Evolutionary conservation across 2,888 invertebrate genomes (phyloP).

Genomic region (Thelaira solivaga): DNA sequence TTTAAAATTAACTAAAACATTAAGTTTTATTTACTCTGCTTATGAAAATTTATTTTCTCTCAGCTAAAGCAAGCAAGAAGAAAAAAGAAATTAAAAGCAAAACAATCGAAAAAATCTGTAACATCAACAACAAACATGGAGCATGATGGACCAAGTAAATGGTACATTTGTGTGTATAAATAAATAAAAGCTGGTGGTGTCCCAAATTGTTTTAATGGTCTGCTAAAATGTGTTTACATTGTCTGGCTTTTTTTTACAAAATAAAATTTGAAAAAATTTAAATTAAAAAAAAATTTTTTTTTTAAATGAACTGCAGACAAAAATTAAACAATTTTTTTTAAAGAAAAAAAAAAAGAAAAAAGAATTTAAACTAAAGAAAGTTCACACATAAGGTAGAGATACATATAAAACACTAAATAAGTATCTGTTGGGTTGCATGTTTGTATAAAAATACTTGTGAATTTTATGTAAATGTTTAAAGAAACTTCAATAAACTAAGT

Average conservation of each 20-base stretch:
- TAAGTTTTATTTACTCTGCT: slow-evolving; percentile 38
- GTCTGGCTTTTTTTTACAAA: not conserved
- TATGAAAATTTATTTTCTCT: not conserved
- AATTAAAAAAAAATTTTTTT: not conserved
- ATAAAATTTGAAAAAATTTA: not conserved
- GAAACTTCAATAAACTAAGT: slow-evolving; percentile 45
- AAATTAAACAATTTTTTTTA: slow-evolving; percentile 43
- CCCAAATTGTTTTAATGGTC: slow-evolving; percentile 71
- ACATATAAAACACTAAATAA: no score
- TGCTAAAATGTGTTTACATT: slow-evolving; percentile 72
- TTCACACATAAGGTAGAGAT: slow-evolving; percentile 28
- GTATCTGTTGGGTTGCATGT: no score
- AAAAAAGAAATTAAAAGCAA: no score
- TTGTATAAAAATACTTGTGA: slow-evolving; percentile 21
- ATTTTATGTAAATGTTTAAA: slow-evolving; percentile 5
- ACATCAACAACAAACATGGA: slow-evolving; percentile 24
- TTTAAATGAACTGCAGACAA: slow-evolving; percentile 30
- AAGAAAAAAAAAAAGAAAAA: slow-evolving; percentile 12
- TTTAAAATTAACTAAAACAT: slow-evolving; percentile 32
- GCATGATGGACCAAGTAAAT: slow-evolving; percentile 23
- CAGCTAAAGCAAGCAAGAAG: not conserved
- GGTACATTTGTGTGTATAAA: slow-evolving; percentile 25
- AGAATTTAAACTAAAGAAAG: slow-evolving; percentile 13
- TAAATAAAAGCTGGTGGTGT: slow-evolving; percentile 49
- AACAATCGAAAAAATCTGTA: slow-evolving; percentile 43